Base-by-base conservation (phyloP, 1,140 invertebrate genomes). In the Drosophila suzukii region DNA sequence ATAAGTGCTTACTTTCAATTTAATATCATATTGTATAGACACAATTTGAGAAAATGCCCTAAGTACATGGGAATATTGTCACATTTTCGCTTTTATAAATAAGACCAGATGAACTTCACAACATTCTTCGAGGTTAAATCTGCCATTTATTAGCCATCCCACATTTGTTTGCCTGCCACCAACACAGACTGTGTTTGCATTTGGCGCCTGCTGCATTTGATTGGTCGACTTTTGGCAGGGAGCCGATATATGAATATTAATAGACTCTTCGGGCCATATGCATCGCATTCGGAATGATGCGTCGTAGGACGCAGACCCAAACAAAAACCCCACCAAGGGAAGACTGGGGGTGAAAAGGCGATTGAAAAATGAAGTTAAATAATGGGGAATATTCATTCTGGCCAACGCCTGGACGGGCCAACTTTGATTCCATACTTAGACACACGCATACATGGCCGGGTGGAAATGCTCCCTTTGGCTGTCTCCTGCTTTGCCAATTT, bases 311-410 rank as follows among this genome's bases (percentile, higher is more conserved):
- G 12, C 34, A 49, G 46, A 51, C 12, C 30, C 51, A 30, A 30
- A 15, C 43, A n/a, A n/a, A 30, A 20, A 13, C 32, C 38, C 46
- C 15, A 4, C 13, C 32, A 15, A 7, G 49, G 0, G 27, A 15
- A 41, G 15, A 17, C 41, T 38, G 34, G 36, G 34, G 36, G 24
- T 50, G 41, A 30, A 24, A 44, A 51, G 60, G 56, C 66, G 50
- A 58, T 58, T 63, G 53, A 73, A 82, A 72, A 70, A 60, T 75
- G 62, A 76, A 71, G 55, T 38, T 76, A 71, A 88, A 58, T 86
- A 86, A 88, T 86, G 83, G 79, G 53, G 67, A 88, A 88, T 88
- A 88, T 88, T 88, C 85, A 88, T 88, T 88, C 82, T 88, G 55
- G 60, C 75, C 78, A 76, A 67, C 58, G n/a, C 47, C 77, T 34